These are phyloP conservation scores for Anneissia japonica DNA, from an alignment of 35 echinoderm and acorn worm genomes.

Conservation along the genomic window DNA sequence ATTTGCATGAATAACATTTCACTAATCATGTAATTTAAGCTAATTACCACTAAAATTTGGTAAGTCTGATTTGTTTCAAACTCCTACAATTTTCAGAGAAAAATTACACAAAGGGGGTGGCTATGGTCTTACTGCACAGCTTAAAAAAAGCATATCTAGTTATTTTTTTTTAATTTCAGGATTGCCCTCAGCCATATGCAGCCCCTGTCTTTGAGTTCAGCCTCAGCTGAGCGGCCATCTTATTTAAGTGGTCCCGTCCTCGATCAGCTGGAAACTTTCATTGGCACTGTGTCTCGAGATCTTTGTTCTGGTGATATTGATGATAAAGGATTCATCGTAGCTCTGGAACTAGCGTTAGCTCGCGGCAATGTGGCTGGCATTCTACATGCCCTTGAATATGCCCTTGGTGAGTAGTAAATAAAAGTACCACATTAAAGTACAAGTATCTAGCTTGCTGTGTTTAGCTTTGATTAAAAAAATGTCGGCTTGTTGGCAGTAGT, in stretches of 20 bases:
- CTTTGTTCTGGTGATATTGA: background rate
- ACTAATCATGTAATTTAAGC: too few species aligned
- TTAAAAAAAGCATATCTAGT: too few species aligned
- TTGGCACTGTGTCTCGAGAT: constrained; percentile 37
- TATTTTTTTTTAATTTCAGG: constrained; percentile 27
- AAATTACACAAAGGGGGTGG: too few species aligned
- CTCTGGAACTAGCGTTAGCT: constrained; percentile 64
- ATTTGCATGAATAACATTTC: too few species aligned
- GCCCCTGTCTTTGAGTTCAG: constrained; percentile 62
- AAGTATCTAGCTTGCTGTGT: too few species aligned
- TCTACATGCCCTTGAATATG: constrained; percentile 58
- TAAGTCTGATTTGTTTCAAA: too few species aligned
- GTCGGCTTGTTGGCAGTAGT: too few species aligned
- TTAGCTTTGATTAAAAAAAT: too few species aligned
- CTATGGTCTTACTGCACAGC: too few species aligned
- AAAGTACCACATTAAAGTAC: too few species aligned
- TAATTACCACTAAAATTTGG: too few species aligned
- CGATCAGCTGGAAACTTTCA: constrained; percentile 77
- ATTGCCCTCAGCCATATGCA: constrained; percentile 84
- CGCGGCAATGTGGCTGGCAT: constrained; percentile 67
- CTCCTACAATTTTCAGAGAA: too few species aligned
- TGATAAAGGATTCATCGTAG: background rate
- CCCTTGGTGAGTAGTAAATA: constrained; percentile 53
- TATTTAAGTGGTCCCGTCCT: constrained; percentile 69
- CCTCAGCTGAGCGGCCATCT: constrained; percentile 31